These are phyloP conservation scores for Caenorhabditis tropicalis DNA, from an alignment of 1,140 invertebrate genomes.

Conservation along the genomic window DNA sequence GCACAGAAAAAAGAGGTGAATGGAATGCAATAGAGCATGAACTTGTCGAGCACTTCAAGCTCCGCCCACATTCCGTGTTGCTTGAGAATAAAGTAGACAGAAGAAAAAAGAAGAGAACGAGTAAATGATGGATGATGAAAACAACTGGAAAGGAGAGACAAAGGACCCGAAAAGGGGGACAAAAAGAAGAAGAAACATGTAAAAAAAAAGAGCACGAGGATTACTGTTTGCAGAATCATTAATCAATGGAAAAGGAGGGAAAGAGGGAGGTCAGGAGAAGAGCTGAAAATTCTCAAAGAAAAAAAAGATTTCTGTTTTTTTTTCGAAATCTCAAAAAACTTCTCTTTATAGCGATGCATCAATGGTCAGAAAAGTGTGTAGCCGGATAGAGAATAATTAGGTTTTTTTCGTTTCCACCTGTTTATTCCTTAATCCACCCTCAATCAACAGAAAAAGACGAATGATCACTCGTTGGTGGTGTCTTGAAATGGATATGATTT, in stretches of 20 bases:
- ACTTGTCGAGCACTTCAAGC: neutral
- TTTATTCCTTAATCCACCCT: neutral
- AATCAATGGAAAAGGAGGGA: neutral
- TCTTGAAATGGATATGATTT: no score
- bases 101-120: no score
- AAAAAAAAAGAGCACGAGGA: neutral
- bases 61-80: neutral
- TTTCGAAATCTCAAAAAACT: neutral
- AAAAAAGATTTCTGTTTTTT: no score
- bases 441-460: neutral
- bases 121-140: constrained; percentile 16
- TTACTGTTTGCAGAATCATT: neutral
- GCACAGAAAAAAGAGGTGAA: neutral
- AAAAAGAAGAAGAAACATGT: neutral
- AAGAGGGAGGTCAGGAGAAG: neutral
- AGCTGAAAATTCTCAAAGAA: neutral
- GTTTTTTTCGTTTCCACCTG: neutral
- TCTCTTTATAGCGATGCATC: neutral
- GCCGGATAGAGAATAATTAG: neutral
- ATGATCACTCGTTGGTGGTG: neutral
- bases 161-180: no score
- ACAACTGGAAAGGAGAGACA: neutral
- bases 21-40: constrained; percentile 40
- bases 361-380: constrained; percentile 2
- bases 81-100: neutral